These are phyloP conservation scores for Mallotus villosus DNA, from an alignment of 2,797 vertebrate species.

Conservation along the genomic window DNA sequence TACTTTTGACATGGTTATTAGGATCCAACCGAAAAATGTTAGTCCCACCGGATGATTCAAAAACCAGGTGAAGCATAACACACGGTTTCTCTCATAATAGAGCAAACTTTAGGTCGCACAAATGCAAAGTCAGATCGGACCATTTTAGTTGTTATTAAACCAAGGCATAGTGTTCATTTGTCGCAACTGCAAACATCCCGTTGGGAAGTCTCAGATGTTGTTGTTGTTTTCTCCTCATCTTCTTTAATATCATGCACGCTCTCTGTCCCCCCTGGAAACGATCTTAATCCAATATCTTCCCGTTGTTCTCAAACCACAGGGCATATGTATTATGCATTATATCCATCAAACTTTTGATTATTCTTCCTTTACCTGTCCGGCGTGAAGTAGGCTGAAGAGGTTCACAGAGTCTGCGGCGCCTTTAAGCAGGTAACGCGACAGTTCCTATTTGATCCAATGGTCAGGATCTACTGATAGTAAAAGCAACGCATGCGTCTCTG, in stretches of 20 bases:
- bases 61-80: conserved; percentile 53
- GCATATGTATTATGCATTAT: conserved; percentile 7
- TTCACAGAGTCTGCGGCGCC: conserved; percentile 68
- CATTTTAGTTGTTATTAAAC: conserved; percentile 44
- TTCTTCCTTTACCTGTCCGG: conserved; percentile 26
- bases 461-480: conserved; percentile 37
- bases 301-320: conserved; percentile 25
- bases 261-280: conserved; percentile 40
- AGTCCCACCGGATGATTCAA: conserved; percentile 44
- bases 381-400: conserved; percentile 20
- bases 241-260: conserved; percentile 39
- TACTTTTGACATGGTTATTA: conserved; percentile 81
- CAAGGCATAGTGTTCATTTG: conserved; percentile 39
- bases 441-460: conserved; percentile 61
- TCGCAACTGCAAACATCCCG: conserved; percentile 2
- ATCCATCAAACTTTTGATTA: not conserved
- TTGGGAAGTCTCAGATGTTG: conserved; percentile 33
- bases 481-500: conserved; percentile 77
- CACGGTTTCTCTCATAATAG: conserved; percentile 34
- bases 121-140: conserved; percentile 41
- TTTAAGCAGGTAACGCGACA: conserved; percentile 79
- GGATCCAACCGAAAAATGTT: conserved; percentile 51
- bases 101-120: conserved; percentile 62
- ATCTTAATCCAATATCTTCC: conserved; percentile 42
- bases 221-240: conserved; percentile 55